These are phyloP conservation scores for Neosilurus mollespiculum DNA, from an alignment of 2,797 vertebrate genomes.

Conservation along the genomic window DNA sequence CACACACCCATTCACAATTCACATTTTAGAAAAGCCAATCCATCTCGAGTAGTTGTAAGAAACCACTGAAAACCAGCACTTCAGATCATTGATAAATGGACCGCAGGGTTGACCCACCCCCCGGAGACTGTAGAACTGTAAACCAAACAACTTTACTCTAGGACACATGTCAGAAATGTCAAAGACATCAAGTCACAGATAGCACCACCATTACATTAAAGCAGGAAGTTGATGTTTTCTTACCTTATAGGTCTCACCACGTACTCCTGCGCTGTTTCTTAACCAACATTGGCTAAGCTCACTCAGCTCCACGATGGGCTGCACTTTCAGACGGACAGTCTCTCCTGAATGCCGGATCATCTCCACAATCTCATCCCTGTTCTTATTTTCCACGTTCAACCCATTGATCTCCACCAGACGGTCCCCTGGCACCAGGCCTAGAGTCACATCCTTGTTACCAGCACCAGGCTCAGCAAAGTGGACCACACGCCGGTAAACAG, in stretches of 20 bases:
- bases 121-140: neutral
- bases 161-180: neutral
- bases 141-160: neutral
- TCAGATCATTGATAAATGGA: neutral
- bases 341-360: slow-evolving; percentile 98
- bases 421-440: slow-evolving; percentile 92
- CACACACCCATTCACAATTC: neutral
- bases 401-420: slow-evolving; percentile 94
- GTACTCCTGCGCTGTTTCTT: slow-evolving; percentile 70
- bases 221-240: slow-evolving; percentile 68
- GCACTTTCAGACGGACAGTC: slow-evolving; percentile 88
- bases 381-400: slow-evolving; percentile 88
- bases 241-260: slow-evolving; percentile 78
- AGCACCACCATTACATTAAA: neutral
- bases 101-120: neutral
- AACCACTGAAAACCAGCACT: neutral
- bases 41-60: neutral
- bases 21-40: neutral
- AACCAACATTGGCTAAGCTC: slow-evolving; percentile 94
- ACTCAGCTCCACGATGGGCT: slow-evolving; percentile 91
- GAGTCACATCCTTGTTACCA: slow-evolving; percentile 83
- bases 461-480: slow-evolving; percentile 95
- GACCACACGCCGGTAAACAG: slow-evolving; percentile 81
- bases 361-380: slow-evolving; percentile 95
- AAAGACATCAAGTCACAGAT: neutral